Base-by-base conservation (phyloP, 2,888 invertebrate species). In the Galerucella calmariensis region DNA sequence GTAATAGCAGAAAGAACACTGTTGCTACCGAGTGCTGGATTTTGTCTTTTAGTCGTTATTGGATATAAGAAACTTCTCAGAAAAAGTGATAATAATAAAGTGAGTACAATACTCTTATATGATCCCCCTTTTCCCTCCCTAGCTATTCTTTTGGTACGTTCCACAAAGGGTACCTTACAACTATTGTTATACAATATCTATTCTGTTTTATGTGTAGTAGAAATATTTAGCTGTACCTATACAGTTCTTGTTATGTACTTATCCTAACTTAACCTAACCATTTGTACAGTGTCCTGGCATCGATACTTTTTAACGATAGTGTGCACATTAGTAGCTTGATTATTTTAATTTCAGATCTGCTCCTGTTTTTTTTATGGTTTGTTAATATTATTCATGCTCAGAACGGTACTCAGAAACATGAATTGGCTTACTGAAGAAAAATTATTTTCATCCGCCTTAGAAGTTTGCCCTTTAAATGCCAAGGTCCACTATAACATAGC, bases 401-500 rank as follows among this genome's bases (percentile, higher is more conserved):
- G 90, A 76, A 90, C 92, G 35, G 89, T 91, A 76, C 89, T 91
- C 77, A 89, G 96, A 79, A 94, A 94, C 69, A 84, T 88, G 2
- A 93, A 97, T 69, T 98, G 98, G 98, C 90, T 91, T 75, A 92
- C 89, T 70, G 97, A 98, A 87, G 92, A 92, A 80, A 86, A 88
- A 16, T 88, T 99, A 53, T 99, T 97, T 85, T 88, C 89, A 65
- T 94, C 95, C 41, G 98, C 94, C 0, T 87, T 95, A n/a, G 85
- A 89, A 35, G 95, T 98, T 16, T 99, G 98, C 85, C 97, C 98
- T 0, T 89, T 93, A 65, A 98, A 98, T 89, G 98, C 98, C 24
- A 99, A 98, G 90, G 94, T 94, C 4, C 93, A 90, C 81, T 99
- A 98, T 85, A 99, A 99, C 86, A 92, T 98, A 69, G 98, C 94